These are phyloP conservation scores for Augiades crinisus DNA, from an alignment of 2,888 invertebrate genomes.

Conservation along the genomic window DNA sequence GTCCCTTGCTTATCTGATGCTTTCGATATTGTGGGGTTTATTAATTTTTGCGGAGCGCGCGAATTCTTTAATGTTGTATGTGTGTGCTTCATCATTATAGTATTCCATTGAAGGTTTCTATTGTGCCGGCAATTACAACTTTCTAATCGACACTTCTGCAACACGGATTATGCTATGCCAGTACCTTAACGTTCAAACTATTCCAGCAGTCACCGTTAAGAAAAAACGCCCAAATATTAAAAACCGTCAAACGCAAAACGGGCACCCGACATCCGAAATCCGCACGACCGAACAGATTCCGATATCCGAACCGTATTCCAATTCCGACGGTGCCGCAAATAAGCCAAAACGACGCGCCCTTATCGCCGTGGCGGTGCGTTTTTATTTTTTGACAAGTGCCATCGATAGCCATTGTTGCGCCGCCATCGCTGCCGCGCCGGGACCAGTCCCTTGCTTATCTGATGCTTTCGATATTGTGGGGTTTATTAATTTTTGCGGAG, in stretches of 20 bases:
- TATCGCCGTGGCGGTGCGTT: conserved; percentile 48
- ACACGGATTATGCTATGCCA: too few relatives aligned
- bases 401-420: conserved; percentile 74
- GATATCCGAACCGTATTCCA: conserved; percentile 35
- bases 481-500: too few relatives aligned
- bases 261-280: conserved; percentile 2
- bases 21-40: too few relatives aligned
- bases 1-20: conserved; percentile 18
- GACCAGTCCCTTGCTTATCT: conserved; percentile 18
- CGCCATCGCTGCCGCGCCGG: conserved; percentile 40
- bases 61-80: too few relatives aligned
- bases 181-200: too few relatives aligned
- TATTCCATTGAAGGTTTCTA: too few relatives aligned
- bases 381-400: conserved; percentile 76
- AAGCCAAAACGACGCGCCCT: conserved; percentile 38
- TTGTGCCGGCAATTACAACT: too few relatives aligned
- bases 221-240: too few relatives aligned
- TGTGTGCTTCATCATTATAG: too few relatives aligned
- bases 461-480: conserved; percentile 3
- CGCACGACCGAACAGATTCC: conserved; percentile 11
- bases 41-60: too few relatives aligned
- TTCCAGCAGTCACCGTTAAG: too few relatives aligned
- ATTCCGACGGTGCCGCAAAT: conserved; percentile 39
- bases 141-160: too few relatives aligned
- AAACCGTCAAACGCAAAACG: neutral